These are phyloP conservation scores for Argentina silus DNA, from an alignment of 2,797 vertebrate species.

Conservation along the genomic window DNA sequence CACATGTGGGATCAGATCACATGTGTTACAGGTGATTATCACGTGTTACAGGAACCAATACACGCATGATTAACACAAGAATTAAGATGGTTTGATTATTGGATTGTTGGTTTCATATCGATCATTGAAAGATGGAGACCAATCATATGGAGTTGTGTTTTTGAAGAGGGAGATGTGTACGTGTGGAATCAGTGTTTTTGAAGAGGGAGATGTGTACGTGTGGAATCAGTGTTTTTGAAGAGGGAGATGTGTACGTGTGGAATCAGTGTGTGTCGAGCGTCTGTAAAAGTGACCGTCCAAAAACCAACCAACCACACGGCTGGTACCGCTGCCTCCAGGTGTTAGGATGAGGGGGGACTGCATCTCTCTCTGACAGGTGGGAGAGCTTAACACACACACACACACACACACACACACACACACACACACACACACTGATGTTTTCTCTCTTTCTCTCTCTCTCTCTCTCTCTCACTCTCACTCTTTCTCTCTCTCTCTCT, in stretches of 20 bases:
- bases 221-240: not conserved
- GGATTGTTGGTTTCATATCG: not conserved
- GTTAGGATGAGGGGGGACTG: constrained; percentile 25
- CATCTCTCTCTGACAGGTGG: not conserved
- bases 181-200: not conserved
- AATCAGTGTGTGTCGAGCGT: constrained; percentile 18
- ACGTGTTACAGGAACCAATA: not conserved
- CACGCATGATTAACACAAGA: no score
- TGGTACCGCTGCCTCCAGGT: constrained; percentile 4
- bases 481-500: constrained; percentile 23
- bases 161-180: not conserved
- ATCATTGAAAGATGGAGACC: not conserved
- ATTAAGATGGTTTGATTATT: not conserved
- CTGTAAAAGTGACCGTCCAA: constrained; percentile 53
- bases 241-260: not conserved
- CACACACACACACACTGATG: not conserved
- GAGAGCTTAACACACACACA: not conserved
- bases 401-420: constrained; percentile 2
- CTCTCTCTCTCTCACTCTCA: not conserved
- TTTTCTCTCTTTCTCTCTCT: not conserved
- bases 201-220: no score
- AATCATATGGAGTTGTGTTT: not conserved
- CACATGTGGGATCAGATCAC: not conserved
- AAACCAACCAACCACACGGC: constrained; percentile 5
- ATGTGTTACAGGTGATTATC: not conserved